phyloP scores from a whole-genome alignment of 2,888 invertebrate genomes.

The Chrysotoxum bicinctum region DNA sequence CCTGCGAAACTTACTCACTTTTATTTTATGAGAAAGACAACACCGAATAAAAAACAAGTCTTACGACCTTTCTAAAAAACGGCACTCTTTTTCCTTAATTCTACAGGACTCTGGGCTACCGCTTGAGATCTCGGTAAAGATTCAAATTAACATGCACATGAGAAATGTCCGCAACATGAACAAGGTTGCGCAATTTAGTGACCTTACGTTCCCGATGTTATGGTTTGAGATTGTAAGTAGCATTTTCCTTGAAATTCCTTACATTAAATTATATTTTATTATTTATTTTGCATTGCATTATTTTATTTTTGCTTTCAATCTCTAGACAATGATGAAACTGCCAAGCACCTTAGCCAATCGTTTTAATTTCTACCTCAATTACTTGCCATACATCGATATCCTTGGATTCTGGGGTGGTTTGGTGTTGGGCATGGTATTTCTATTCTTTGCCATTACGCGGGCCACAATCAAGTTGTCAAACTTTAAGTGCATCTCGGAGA shows the following conservation, averaged over 20 bases:
- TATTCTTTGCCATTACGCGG: conserved; percentile 78
- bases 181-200: conserved; percentile 86
- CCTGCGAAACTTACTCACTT: not conserved
- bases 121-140: conserved; percentile 88
- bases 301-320: conserved; percentile 78
- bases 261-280: not conserved
- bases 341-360: conserved; percentile 85
- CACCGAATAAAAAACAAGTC: conserved; percentile 24
- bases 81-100: conserved; percentile 73
- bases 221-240: conserved; percentile 95
- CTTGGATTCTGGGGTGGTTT: conserved; percentile 79
- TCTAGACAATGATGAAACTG: conserved; percentile 86
- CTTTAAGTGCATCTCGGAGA: conserved; percentile 76
- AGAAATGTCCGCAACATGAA: conserved; percentile 86
- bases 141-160: conserved; percentile 94
- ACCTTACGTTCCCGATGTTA: conserved; percentile 89
- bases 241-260: not conserved
- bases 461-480: conserved; percentile 78
- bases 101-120: conserved; percentile 88
- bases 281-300: not conserved
- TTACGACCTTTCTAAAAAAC: conserved; percentile 36
- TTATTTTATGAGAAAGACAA: not conserved
- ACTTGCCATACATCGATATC: conserved; percentile 85
- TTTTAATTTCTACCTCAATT: conserved; percentile 88
- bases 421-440: conserved; percentile 76